A percentile compares a stretch with the other conserved stretches of the same genome.
phyloP scores from a whole-genome alignment of 2,113 vertebrate species.

The Poeciliopsis turrubarensis region DNA sequence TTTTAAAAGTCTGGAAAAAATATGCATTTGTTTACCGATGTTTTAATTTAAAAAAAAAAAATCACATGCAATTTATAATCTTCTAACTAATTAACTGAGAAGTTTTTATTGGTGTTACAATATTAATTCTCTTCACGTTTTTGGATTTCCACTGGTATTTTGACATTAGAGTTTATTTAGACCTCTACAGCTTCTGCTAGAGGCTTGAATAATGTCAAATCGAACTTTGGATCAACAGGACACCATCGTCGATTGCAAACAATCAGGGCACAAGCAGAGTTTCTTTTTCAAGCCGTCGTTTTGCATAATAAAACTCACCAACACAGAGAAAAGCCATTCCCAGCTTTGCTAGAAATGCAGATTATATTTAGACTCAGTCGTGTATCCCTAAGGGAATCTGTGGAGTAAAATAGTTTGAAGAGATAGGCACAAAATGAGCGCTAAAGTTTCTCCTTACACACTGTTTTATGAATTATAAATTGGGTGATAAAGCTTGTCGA shows the following conservation, averaged over 20 bases:
- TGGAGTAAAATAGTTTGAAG: not conserved
- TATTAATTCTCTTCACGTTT: too few species aligned
- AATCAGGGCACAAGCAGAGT: not conserved
- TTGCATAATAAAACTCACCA: not conserved
- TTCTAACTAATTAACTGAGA: too few species aligned
- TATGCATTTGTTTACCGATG: too few species aligned
- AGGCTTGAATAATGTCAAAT: not conserved
- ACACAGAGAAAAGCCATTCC: not conserved
- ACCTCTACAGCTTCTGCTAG: not conserved
- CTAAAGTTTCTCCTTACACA: constrained; percentile 5
- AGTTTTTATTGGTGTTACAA: too few species aligned
- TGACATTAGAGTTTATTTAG: too few species aligned
- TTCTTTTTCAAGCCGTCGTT: not conserved
- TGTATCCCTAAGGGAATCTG: not conserved
- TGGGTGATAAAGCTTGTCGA: not conserved
- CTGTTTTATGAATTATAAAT: constrained; percentile 6
- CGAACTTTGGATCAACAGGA: not conserved
- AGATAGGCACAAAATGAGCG: not conserved
- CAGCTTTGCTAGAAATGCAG: constrained; percentile 9
- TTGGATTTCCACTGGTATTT: too few species aligned
- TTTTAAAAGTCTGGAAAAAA: too few species aligned
- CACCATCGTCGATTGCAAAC: not conserved
- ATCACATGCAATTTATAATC: too few species aligned
- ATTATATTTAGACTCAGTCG: not conserved
- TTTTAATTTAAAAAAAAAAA: too few species aligned